Evolutionary conservation across 37 sponge, comb jelly and placozoan species (phyloP).

Genomic region (Ephydatia muelleri): DNA sequence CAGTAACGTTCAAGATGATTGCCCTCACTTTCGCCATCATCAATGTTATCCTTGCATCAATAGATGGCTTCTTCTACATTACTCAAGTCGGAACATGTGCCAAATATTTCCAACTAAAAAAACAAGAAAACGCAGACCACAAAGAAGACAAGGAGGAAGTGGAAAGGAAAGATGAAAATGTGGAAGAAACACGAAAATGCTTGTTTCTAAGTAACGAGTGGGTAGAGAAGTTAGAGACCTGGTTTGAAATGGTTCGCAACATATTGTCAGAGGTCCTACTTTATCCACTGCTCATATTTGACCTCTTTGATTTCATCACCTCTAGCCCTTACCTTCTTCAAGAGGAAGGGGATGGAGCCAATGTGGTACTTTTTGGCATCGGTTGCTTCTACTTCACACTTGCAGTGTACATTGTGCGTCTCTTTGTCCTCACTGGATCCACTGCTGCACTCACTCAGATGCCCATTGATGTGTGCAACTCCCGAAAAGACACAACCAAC

Average conservation of each 20-base stretch:
- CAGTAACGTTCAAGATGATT: constrained; percentile 5
- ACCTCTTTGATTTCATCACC: constrained; percentile 48
- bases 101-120: background rate
- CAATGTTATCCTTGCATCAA: constrained; percentile 19
- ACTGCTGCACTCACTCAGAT: constrained; percentile 9
- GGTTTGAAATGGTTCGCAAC: constrained; percentile 44
- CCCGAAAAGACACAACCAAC: background rate
- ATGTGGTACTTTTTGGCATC: constrained; percentile 33
- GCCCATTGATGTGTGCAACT: background rate
- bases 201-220: background rate
- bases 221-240: constrained; percentile 22
- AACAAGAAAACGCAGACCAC: background rate
- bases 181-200: background rate
- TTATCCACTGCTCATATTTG: constrained; percentile 48
- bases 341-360: background rate
- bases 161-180: background rate
- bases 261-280: constrained; percentile 36
- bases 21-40: constrained; percentile 27
- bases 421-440: constrained; percentile 12
- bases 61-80: constrained; percentile 59
- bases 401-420: constrained; percentile 50
- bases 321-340: background rate
- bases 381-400: constrained; percentile 33
- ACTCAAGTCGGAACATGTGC: constrained; percentile 27
- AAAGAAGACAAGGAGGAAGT: background rate